phyloP scores from a whole-genome alignment of 2,797 vertebrate species.

The Fringilla coelebs region DNA sequence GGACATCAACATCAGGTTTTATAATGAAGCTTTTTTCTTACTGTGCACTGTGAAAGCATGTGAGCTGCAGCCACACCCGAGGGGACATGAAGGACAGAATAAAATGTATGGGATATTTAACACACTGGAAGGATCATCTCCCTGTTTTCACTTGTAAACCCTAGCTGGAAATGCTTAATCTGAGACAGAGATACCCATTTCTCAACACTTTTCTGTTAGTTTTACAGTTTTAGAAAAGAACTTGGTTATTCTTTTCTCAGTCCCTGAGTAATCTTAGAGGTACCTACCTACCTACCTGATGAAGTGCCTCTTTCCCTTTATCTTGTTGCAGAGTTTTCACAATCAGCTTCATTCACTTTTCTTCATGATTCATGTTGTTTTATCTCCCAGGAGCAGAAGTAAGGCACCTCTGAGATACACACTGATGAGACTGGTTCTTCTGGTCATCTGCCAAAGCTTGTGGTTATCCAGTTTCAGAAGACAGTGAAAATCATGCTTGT shows the following conservation, averaged over 20 bases:
- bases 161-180: neutral
- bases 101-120: neutral
- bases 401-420: neutral
- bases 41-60: neutral
- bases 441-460: neutral
- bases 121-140: neutral
- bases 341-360: neutral
- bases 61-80: neutral
- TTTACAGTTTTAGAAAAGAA: neutral
- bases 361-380: neutral
- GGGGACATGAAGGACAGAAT: neutral
- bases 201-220: neutral
- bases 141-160: neutral
- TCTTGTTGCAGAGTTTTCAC: neutral
- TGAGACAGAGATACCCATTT: neutral
- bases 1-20: neutral
- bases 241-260: neutral
- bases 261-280: neutral
- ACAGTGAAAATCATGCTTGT: neutral
- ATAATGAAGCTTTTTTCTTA: neutral
- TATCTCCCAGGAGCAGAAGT: neutral
- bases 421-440: neutral
- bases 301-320: neutral
- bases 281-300: neutral
- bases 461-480: neutral